phyloP scores from a whole-genome alignment of 2,797 vertebrate genomes.

The Parauchenoglanis ngamensis region DNA sequence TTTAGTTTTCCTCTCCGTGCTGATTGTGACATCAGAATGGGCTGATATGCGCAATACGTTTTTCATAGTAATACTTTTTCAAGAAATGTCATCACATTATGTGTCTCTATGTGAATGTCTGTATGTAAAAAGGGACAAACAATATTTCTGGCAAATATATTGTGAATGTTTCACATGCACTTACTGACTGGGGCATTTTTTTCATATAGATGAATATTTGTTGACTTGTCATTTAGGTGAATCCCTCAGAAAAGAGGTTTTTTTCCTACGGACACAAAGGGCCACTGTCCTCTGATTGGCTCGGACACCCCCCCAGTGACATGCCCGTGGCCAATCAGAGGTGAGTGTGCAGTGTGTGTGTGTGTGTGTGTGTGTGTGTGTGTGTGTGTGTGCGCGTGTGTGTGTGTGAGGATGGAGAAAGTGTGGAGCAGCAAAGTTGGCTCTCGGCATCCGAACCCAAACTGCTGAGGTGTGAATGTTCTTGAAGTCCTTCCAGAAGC shows the following conservation, averaged over 20 bases:
- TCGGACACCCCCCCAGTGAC: constrained; percentile 80
- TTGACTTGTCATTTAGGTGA: constrained; percentile 76
- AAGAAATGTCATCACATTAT: background rate
- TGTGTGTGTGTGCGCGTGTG: constrained; percentile 35
- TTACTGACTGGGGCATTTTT: constrained; percentile 60
- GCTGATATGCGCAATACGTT: background rate
- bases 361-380: constrained; percentile 33
- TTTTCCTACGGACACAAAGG: constrained; percentile 76
- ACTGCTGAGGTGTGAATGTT: constrained; percentile 66
- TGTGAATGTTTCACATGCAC: constrained; percentile 23
- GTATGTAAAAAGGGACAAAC: background rate
- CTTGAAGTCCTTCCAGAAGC: constrained; percentile 61
- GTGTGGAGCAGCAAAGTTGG: constrained; percentile 48
- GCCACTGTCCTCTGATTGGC: constrained; percentile 84
- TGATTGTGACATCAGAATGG: background rate
- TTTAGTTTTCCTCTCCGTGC: background rate
- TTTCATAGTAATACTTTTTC: background rate
- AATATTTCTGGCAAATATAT: constrained; percentile 3
- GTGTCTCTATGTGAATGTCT: background rate
- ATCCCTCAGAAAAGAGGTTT: constrained; percentile 72
- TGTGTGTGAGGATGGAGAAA: constrained; percentile 29
- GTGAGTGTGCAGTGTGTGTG: constrained; percentile 69
- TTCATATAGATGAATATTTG: constrained; percentile 44
- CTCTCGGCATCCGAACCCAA: constrained; percentile 57
- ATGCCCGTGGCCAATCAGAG: constrained; percentile 86